Percentiles rank a stretch among this genome's conserved stretches.
Conservation (phyloP, 2,888 invertebrate genomes). For the Hirtodrosophila confusa region DNA sequence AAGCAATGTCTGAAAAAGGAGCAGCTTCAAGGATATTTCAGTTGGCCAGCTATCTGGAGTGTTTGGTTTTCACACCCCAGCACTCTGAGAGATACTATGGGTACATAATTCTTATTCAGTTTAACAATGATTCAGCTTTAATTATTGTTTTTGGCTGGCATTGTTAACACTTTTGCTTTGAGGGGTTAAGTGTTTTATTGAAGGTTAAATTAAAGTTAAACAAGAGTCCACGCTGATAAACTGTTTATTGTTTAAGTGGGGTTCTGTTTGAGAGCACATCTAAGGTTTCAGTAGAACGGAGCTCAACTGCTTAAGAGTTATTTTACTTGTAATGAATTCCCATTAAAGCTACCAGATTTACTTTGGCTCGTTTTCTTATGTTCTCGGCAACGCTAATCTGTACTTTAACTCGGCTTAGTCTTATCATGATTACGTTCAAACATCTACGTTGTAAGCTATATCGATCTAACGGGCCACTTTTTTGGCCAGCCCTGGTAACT, state of each 20-base stretch:
- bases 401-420: no score
- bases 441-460: no score
- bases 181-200: slow-evolving; percentile 39
- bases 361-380: no score
- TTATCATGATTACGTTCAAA: no score
- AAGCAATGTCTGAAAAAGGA: slow-evolving; percentile 15
- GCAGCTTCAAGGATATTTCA: slow-evolving; percentile 27
- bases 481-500: no score
- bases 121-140: slow-evolving; percentile 63
- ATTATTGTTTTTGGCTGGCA: slow-evolving; percentile 46
- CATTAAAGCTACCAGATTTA: no score
- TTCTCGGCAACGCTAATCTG: no score
- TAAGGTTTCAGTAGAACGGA: neutral
- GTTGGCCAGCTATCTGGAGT: slow-evolving; percentile 17
- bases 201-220: slow-evolving; percentile 72
- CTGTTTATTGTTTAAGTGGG: slow-evolving; percentile 13
- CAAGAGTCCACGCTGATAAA: slow-evolving; percentile 13
- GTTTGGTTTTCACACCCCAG: slow-evolving; percentile 2
- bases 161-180: slow-evolving; percentile 16
- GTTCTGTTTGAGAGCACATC: neutral
- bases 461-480: no score
- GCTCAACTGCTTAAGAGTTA: no score
- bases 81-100: slow-evolving; percentile 13
- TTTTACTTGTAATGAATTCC: no score
- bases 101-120: slow-evolving; percentile 34